Conservation (phyloP, 2,113 vertebrate species). For the Alexandromys fortis region DNA sequence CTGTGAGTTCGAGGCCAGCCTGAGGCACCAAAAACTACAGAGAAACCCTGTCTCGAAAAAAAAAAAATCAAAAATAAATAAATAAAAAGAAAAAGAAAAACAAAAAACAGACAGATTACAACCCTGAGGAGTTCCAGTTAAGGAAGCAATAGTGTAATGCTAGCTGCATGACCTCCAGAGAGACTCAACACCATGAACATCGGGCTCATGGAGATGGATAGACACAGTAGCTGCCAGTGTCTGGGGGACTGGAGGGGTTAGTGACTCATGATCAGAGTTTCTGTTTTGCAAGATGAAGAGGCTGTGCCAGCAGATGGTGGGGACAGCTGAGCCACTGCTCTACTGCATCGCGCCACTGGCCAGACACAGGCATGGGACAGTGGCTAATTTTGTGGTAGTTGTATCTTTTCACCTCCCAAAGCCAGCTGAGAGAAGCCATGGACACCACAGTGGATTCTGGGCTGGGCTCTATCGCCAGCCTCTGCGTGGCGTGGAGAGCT, state of each 20-base stretch:
- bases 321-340: not conserved
- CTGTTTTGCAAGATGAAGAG: not conserved
- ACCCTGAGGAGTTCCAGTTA: not conserved
- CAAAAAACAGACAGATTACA: not conserved
- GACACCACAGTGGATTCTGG: not conserved
- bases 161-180: accelerated
- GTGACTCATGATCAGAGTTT: not conserved
- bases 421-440: not conserved
- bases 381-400: not conserved
- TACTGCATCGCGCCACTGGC: not conserved
- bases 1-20: too few relatives aligned
- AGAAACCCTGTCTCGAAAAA: not conserved
- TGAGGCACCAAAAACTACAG: not conserved
- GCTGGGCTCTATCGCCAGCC: not conserved
- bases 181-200: too few relatives aligned
- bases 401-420: not conserved
- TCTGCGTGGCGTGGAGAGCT: not conserved
- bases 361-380: too few relatives aligned
- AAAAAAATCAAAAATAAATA: too few relatives aligned
- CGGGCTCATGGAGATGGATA: too few relatives aligned
- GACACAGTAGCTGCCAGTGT: not conserved
- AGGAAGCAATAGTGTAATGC: too few relatives aligned
- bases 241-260: not conserved
- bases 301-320: too few relatives aligned
- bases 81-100: too few relatives aligned